Evolutionary conservation across 2,888 invertebrate genomes (phyloP).

Genomic region (Sturmia bella): DNA sequence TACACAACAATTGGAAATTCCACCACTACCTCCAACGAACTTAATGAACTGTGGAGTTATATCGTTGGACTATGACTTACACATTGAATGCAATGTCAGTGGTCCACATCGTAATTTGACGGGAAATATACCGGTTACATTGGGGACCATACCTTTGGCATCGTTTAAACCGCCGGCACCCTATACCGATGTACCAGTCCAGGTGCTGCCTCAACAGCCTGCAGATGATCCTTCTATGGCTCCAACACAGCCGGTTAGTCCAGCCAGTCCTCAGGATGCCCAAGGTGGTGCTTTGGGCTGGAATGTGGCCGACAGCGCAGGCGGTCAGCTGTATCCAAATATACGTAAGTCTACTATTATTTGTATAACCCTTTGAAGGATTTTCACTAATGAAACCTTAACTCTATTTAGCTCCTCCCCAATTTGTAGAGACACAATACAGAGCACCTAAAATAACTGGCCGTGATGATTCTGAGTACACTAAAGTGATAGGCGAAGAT

Average conservation of each 20-base stretch:
- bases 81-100: conserved; percentile 85
- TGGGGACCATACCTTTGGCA: conserved; percentile 89
- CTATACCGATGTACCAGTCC: conserved; percentile 79
- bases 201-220: conserved; percentile 72
- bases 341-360: conserved; percentile 81
- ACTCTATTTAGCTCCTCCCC: conserved; percentile 84
- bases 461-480: conserved; percentile 85
- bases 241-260: conserved; percentile 82
- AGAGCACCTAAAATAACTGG: conserved; percentile 86
- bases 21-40: conserved; percentile 90
- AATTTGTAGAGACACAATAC: conserved; percentile 85
- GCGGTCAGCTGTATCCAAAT: conserved; percentile 82
- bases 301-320: conserved; percentile 81
- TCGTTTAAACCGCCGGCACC: conserved; percentile 82
- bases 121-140: conserved; percentile 86
- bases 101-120: conserved; percentile 86
- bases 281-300: conserved; percentile 81
- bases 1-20: conserved; percentile 86
- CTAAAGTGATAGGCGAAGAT: conserved; percentile 82
- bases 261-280: conserved; percentile 80
- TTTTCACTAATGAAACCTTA: conserved; percentile 5
- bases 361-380: not conserved
- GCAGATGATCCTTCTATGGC: conserved; percentile 79
- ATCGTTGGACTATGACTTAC: conserved; percentile 88
- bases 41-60: conserved; percentile 89